Base-by-base conservation (phyloP, 2,113 vertebrate species). In the Xiphophorus hellerii region DNA sequence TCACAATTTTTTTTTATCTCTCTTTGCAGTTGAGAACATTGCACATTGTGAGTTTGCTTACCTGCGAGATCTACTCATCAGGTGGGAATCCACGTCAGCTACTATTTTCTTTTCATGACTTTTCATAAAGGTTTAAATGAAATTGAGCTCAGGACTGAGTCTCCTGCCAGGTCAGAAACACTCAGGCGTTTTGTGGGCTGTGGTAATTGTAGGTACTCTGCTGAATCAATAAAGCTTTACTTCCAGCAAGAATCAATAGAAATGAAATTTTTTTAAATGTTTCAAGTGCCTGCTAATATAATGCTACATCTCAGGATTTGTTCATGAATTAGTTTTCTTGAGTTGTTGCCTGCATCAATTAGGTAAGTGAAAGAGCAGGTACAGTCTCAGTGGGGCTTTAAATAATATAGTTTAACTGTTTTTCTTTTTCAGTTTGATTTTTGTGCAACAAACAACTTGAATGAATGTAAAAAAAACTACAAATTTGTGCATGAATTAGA, bases 1-100 rank as follows among this genome's bases (percentile, higher is more conserved):
- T 7, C 29, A 54, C 7, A 27, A 29, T 31, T 20, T 20, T 48
- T 25, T 35, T 74, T 25, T 66, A n/a, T 80, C 1, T 81, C 15
- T 89, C 71, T 72, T 86, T 89, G 13, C 94, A 99, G 98, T 99
- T 77, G 98, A 99, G 93, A 99, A 99, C 80, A 97, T 96, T 39
- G 95, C 94, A 80, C 98, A 99, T 92, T 99, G 98, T 90, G 98
- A 99, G 96, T 99, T 99, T 31, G 96, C 98, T 61, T 97, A 97
- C 91, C 94, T 99, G 93, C 94, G 98, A 81, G 98, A 99, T 90
- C 96, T 99, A 77, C 97, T 99, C 61, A 99, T 99, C 94, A 98
- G 98, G 98, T 99, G 71, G 91, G 86, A 65, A 22, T 62, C 25
- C 25, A 30, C 39, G 15, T 29, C 54, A 1, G 3, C 10, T 37